Evolutionary conservation across 2,797 vertebrate genomes (phyloP).

Genomic region (Pterois miles): DNA sequence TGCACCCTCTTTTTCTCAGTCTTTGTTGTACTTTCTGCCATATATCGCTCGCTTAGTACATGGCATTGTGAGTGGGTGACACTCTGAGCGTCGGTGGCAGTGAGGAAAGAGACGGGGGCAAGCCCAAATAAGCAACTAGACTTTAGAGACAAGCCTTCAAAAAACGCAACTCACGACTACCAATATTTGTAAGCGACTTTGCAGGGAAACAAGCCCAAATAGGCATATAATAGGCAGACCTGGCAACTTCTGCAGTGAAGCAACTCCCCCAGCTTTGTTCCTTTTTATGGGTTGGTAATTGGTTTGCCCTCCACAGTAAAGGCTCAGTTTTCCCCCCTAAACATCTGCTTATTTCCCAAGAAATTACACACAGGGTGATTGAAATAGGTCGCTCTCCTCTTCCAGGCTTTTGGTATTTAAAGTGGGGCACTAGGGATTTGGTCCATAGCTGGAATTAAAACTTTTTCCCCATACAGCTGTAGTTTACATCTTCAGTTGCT

Average conservation of each 20-base stretch:
- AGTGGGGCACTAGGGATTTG: constrained; percentile 26
- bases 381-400: constrained; percentile 41
- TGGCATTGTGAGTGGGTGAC: too few relatives aligned
- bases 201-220: too few relatives aligned
- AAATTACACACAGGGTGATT: neutral
- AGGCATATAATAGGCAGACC: too few relatives aligned
- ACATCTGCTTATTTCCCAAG: constrained; percentile 2
- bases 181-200: too few relatives aligned
- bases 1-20: too few relatives aligned
- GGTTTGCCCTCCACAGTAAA: constrained; percentile 13
- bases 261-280: constrained; percentile 1
- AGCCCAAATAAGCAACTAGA: too few relatives aligned
- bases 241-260: neutral
- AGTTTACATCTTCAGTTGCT: constrained; percentile 39
- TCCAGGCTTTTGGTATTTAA: constrained; percentile 9
- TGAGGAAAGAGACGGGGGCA: too few relatives aligned
- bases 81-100: too few relatives aligned
- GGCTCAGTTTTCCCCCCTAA: neutral
- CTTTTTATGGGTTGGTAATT: constrained; percentile 22
- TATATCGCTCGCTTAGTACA: too few relatives aligned
- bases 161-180: too few relatives aligned
- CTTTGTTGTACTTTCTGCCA: too few relatives aligned
- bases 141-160: too few relatives aligned
- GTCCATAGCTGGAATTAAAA: constrained; percentile 8
- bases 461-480: constrained; percentile 33